Evolutionary conservation across 2,113 vertebrate species (phyloP), one percentile per base, ranked within the genome.

Genomic region (Arenaria interpres): DNA sequence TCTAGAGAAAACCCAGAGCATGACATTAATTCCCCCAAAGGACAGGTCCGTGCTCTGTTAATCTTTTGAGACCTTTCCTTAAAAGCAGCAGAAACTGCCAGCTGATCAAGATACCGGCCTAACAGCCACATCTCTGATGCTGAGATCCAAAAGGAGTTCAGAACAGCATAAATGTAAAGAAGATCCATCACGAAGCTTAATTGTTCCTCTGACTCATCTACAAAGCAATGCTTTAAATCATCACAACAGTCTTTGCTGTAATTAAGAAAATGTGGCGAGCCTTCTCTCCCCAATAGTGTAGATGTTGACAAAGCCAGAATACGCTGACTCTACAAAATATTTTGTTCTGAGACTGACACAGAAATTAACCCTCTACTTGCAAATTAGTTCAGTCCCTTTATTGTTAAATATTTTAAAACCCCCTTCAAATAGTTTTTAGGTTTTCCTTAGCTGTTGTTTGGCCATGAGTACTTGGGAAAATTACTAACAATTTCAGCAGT

Each of bases 251-350:
- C 48, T 74, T 76, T 50, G 14, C 33, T 60, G 56, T 89, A 91
- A 95, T 88, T 90, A 94, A 81, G 76, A 92, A 93, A 93, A 93
- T 4, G 2, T 88, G 81, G 60, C 46, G 74, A 92, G 54, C 15
- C 16, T 51, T 75, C 46, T 85, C 13, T 82, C 43, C 37, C 19
- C 35, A 91, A 11, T 80, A 66, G 43, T 37, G 67, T 17, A 60
- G 27, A 91, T 57, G 27, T 56, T 72, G 68, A 92, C 57, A 74
- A 78, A 93, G 64, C 20, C 39, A 92, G 66, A 81, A 78, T 39
- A 72, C 33, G 72, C 60, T 93, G 80, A 87, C 35, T 78, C 21
- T 14, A 57, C 14, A n/a, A 75, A 95, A 72, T 14, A 33, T n/a
- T 89, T 80, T 88, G 7, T 59, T 78, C 56, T 45, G 21, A 85